Percentiles rank a stretch among this genome's conserved stretches.
These are phyloP conservation scores for Melanotaenia trifasciata DNA, from an alignment of 2,797 vertebrate species.

Conservation along the genomic window DNA sequence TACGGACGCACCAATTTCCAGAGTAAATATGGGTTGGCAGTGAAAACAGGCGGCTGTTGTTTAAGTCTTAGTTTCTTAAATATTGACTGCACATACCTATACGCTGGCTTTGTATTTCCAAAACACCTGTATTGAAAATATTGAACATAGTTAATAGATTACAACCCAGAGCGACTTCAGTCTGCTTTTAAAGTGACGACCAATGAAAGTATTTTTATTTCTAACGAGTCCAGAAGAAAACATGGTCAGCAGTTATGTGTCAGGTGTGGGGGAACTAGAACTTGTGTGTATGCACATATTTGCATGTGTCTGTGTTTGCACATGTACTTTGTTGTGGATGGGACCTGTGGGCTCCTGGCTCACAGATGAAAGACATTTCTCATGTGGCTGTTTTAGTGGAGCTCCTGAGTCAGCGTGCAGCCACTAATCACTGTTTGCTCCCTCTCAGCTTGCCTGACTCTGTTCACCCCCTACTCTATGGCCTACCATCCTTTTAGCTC, in stretches of 20 bases:
- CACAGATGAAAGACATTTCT: conserved; percentile 74
- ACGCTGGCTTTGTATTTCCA: conserved; percentile 22
- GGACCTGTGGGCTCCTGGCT: conserved; percentile 70
- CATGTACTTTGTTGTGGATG: conserved; percentile 68
- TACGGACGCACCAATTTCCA: conserved; percentile 34
- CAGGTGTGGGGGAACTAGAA: conserved; percentile 31
- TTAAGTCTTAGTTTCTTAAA: conserved; percentile 27
- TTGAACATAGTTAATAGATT: conserved; percentile 38
- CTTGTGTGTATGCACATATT: conserved; percentile 23
- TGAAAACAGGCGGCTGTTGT: conserved; percentile 20
- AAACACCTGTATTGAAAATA: conserved; percentile 21
- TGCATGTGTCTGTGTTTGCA: conserved; percentile 46
- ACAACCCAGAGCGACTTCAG: conserved; percentile 19
- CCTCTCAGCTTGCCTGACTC: conserved; percentile 39
- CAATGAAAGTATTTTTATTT: conserved; percentile 21
- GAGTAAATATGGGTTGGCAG: conserved; percentile 38
- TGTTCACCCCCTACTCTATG: neutral
- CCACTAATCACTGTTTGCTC: conserved; percentile 71
- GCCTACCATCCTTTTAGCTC: conserved; percentile 19
- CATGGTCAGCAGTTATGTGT: conserved; percentile 39
- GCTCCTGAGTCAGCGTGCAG: conserved; percentile 73
- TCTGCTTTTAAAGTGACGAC: conserved; percentile 17
- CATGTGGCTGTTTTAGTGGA: conserved; percentile 72
- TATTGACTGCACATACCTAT: conserved; percentile 30
- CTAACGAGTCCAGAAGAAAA: neutral